Base-by-base conservation (phyloP, 2,113 vertebrate genomes). In the Porphyrio hochstetteri region DNA sequence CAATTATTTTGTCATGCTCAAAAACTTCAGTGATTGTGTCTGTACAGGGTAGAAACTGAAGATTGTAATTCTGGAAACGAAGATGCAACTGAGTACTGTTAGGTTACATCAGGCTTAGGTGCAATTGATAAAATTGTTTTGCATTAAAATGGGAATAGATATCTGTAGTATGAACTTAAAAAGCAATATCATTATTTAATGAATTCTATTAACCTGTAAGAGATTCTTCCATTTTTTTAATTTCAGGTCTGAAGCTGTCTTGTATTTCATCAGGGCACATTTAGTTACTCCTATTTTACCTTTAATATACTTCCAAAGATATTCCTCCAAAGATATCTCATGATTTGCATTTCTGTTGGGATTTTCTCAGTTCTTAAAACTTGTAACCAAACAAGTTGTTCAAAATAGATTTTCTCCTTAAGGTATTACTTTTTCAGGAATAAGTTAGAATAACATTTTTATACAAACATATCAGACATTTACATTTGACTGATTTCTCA, bases 201-300 rank as follows among this genome's bases (percentile, higher is more conserved):
- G 3, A 69, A 72, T 95, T 74, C n/a, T 50, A 25, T 85, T 68
- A 87, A 24, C 3, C 7, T 79, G 55, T 48, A 44, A 38, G 16
- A 13, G 7, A 42, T 8, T 67, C 1, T 88, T 88, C 31, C 9
- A n/a, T 83, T 86, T 81, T 52, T 59, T 78, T 27, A 57, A 68
- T 40, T 86, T 90, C 11, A 53, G 46, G 33, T 86, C 25, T 86
- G 27, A 82, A 81, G 18, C 14, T 93, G 18, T 25, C 53, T 90
- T 94, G 20, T 75, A 42, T 80, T 93, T 95, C 57, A 82, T 86
- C 82, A 82, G 8, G 17, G 29, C 8, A 60, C 48, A 89, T 89
- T 89, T 89, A 87, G 36, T 85, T 89, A 90, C 21, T 96, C 42
- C 23, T 91, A 89, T 96, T 97, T 98, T 91, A 97, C 50, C 83